A percentile compares a stretch with the other conserved stretches of the same genome.
These are phyloP conservation scores for Pecten maximus DNA, from an alignment of 2,888 invertebrate species.

Conservation along the genomic window DNA sequence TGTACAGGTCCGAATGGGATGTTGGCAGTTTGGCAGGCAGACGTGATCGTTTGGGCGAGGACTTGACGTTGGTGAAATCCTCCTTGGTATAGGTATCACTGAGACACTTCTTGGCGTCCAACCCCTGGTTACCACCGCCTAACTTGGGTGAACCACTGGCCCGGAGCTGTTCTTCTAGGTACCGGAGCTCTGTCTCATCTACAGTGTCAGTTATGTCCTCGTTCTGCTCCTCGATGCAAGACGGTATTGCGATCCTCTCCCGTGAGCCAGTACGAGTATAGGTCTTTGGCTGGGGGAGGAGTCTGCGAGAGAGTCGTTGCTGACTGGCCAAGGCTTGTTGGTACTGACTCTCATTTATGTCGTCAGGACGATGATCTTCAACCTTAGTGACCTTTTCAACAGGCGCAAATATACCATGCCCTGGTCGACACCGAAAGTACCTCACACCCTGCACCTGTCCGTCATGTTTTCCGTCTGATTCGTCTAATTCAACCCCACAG, in stretches of 20 bases:
- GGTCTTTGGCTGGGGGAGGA: conserved; percentile 52
- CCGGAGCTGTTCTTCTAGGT: background rate
- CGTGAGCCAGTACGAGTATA: conserved; percentile 38
- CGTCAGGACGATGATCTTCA: conserved; percentile 46
- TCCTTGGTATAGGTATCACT: conserved; percentile 10
- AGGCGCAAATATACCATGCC: conserved; percentile 87
- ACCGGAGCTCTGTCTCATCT: conserved; percentile 1
- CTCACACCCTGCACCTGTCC: conserved; percentile 86
- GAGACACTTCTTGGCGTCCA: background rate
- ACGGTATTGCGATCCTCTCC: conserved; percentile 44
- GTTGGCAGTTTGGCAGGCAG: conserved; percentile 45
- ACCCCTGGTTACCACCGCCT: background rate
- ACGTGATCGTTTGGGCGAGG: conserved; percentile 41
- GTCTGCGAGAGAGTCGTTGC: conserved; percentile 37
- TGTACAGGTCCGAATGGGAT: background rate
- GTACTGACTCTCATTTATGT: conserved; percentile 25
- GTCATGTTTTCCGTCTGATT: conserved; percentile 86
- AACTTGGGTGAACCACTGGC: background rate
- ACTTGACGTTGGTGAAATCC: background rate
- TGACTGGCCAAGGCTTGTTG: conserved; percentile 31
- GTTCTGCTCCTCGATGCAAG: conserved; percentile 54
- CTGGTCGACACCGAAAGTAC: conserved; percentile 86
- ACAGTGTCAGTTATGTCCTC: conserved; percentile 45
- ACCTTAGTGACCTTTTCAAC: conserved; percentile 84
- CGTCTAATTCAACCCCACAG: conserved; percentile 87